Conservation (phyloP, 2,113 vertebrate species). For the Xyrauchen texanus region DNA sequence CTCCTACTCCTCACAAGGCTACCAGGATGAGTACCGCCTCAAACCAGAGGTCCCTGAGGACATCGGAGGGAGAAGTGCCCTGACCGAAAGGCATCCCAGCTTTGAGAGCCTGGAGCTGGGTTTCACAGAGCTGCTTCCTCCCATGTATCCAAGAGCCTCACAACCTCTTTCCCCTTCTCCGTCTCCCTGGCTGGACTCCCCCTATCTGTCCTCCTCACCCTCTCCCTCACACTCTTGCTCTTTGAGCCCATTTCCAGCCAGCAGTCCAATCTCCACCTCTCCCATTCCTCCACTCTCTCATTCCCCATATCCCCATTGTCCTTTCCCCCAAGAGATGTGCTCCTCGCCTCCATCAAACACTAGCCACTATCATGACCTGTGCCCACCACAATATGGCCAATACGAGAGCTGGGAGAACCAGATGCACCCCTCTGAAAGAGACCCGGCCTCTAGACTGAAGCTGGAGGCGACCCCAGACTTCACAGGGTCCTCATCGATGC, state of each 20-base stretch:
- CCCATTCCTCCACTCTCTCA: slow-evolving; percentile 70
- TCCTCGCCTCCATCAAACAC: slow-evolving; percentile 67
- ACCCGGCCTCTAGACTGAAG: slow-evolving; percentile 52
- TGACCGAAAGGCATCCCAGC: slow-evolving; percentile 72
- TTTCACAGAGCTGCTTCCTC: slow-evolving; percentile 78
- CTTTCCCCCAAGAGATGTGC: slow-evolving; percentile 66
- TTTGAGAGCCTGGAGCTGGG: slow-evolving; percentile 79
- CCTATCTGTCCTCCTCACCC: slow-evolving; percentile 79
- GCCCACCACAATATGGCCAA: slow-evolving; percentile 64
- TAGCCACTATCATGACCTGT: slow-evolving; percentile 70
- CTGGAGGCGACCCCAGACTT: slow-evolving; percentile 73
- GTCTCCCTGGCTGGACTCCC: slow-evolving; percentile 75
- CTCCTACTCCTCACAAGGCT: slow-evolving; percentile 59
- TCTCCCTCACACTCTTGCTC: slow-evolving; percentile 79
- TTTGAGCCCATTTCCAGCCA: slow-evolving; percentile 73
- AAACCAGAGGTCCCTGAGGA: slow-evolving; percentile 67
- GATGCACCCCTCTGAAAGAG: slow-evolving; percentile 59
- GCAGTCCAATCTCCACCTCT: slow-evolving; percentile 74
- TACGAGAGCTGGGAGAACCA: slow-evolving; percentile 74
- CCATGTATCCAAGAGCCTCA: slow-evolving; percentile 67
- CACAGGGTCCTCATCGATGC: slow-evolving; percentile 69
- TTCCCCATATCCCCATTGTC: slow-evolving; percentile 69
- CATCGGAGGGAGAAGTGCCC: slow-evolving; percentile 55
- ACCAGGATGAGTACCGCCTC: slow-evolving; percentile 72
- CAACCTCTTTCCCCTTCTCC: slow-evolving; percentile 73